Conservation (phyloP, 1,140 invertebrate species). For the Orchesella cincta region DNA sequence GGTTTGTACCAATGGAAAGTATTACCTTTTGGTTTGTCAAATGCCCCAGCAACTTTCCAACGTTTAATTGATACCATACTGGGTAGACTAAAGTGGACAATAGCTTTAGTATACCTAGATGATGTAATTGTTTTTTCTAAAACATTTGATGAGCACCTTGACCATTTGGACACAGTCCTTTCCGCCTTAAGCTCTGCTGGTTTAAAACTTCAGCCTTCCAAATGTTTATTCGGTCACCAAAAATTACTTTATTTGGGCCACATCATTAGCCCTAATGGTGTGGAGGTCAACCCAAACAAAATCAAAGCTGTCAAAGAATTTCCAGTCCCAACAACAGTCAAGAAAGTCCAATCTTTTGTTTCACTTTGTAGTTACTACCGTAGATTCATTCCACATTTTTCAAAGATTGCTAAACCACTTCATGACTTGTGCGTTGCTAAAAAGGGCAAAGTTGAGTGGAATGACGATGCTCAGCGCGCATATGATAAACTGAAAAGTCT, state of each 20-base stretch:
- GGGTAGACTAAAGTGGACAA: constrained; percentile 46
- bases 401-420: constrained; percentile 55
- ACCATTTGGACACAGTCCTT: constrained; percentile 55
- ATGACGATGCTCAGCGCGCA: constrained; percentile 50
- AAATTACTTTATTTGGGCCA: constrained; percentile 56
- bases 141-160: constrained; percentile 55
- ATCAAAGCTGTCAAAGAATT: constrained; percentile 54
- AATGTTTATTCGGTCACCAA: constrained; percentile 53
- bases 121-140: constrained; percentile 51
- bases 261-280: constrained; percentile 53
- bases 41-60: constrained; percentile 57
- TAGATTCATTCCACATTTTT: constrained; percentile 55
- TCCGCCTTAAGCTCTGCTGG: constrained; percentile 51
- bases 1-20: constrained; percentile 54
- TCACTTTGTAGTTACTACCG: constrained; percentile 56
- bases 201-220: constrained; percentile 54
- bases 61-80: constrained; percentile 55
- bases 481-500: constrained; percentile 53
- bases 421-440: constrained; percentile 55
- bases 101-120: constrained; percentile 52
- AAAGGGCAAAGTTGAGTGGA: constrained; percentile 51
- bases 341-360: constrained; percentile 55
- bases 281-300: constrained; percentile 53
- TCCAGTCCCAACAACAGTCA: constrained; percentile 52
- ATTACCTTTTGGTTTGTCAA: constrained; percentile 59